phyloP scores from a whole-genome alignment of 2,113 vertebrate species.

The Pithys albifrons region DNA sequence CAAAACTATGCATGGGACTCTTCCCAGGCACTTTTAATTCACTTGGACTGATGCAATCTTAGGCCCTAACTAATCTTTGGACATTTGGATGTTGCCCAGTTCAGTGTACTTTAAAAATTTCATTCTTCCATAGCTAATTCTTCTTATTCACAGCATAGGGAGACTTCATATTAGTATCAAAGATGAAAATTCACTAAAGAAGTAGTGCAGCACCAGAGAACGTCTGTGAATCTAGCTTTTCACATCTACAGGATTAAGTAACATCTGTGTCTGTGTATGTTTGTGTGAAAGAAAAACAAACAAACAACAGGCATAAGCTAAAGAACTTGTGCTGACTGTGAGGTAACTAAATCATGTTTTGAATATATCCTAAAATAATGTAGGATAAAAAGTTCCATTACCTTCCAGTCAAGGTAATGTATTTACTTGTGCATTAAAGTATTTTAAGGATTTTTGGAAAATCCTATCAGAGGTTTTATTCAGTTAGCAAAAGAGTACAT shows the following conservation, averaged over 20 bases:
- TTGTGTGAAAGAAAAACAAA: background rate
- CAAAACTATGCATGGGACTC: background rate
- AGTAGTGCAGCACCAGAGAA: background rate
- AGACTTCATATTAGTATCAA: background rate
- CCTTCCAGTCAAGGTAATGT: background rate
- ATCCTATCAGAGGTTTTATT: background rate
- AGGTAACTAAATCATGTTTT: background rate
- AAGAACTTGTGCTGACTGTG: background rate
- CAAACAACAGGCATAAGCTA: background rate
- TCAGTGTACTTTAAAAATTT: background rate
- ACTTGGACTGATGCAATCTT: background rate
- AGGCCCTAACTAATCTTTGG: background rate
- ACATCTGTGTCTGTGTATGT: accelerated
- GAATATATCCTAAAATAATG: background rate
- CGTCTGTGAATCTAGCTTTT: background rate
- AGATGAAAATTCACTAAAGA: background rate
- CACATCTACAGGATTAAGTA: background rate
- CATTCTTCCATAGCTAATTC: background rate
- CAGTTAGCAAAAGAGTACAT: background rate
- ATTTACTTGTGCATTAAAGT: background rate
- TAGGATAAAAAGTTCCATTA: background rate
- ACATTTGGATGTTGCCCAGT: background rate
- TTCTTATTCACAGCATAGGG: background rate
- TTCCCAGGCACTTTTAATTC: background rate
- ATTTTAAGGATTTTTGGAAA: background rate